Percentiles rank a stretch among this genome's conserved stretches.
phyloP scores from a whole-genome alignment of 23 tunicate genomes.

The Ciona savignyi region DNA sequence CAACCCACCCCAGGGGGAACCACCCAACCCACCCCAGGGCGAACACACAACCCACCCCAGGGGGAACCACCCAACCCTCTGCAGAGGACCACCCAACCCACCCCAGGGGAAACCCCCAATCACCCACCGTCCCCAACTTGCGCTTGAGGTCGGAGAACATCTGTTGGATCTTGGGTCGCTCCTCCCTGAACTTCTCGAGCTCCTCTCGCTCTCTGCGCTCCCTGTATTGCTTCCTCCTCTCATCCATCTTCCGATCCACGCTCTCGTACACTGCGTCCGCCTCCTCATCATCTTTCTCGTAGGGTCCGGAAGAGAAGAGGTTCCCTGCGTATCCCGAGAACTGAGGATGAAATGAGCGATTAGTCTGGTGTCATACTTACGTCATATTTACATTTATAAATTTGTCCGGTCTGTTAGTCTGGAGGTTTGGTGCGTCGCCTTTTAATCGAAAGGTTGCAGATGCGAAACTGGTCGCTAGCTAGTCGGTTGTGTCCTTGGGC shows the following conservation, averaged over 20 bases:
- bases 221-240: conserved; percentile 76
- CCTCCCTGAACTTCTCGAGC: conserved; percentile 95
- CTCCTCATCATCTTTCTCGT: conserved; percentile 98
- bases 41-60: too few relatives aligned
- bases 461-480: too few relatives aligned
- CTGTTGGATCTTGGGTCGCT: conserved; percentile 97
- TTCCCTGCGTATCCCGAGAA: conserved; percentile 93
- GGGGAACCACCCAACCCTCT: too few relatives aligned
- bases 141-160: conserved; percentile 92
- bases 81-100: too few relatives aligned
- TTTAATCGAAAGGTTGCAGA: not conserved
- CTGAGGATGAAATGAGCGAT: conserved; percentile 15
- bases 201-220: conserved; percentile 85
- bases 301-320: conserved; percentile 80
- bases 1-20: too few relatives aligned
- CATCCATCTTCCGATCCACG: conserved; percentile 95
- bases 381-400: too few relatives aligned
- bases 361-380: not conserved
- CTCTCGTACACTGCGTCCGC: conserved; percentile 86
- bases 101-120: too few relatives aligned
- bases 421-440: too few relatives aligned
- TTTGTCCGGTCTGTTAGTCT: too few relatives aligned
- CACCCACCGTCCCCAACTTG: conserved; percentile 53
- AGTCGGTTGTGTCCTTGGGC: too few relatives aligned
- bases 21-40: too few relatives aligned